Evolutionary conservation across 2,797 vertebrate species (phyloP), one percentile per base, ranked within the genome.

Genomic region (Coendou prehensilis): DNA sequence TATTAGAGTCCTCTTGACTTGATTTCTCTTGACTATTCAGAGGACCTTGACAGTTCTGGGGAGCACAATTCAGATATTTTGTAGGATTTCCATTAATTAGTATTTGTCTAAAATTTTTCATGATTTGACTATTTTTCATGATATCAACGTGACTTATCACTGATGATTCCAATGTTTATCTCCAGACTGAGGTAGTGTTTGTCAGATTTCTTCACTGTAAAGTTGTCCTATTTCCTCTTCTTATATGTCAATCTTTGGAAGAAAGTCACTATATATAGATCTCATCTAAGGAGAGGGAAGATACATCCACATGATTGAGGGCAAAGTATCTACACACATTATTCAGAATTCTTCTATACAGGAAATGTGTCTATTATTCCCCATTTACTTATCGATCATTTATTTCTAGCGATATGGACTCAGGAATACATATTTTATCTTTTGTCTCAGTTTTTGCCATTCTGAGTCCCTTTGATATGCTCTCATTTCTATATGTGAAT

Each of bases 381-480:
- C 26, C 11, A 41, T 69, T 75, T 78, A 45, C 17, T 73, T 41
- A 73, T 23, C 7, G 1, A 45, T 41, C 15, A 50, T 78, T 75
- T 78, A 87, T 92, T 75, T 89, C 80, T 86, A 67, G 57, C 4
- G 59, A 8, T 67, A 91, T 89, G 28, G 57, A 87, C 28, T 82
- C 5, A 23, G 50, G 33, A 23, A 41, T 67, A 76, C 13, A 28
- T 33, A 64, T 18, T 85, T 90, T 73, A 79, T 28, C 30, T 54
- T 71, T 50, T 84, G 4, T 59, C 88, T 50, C 57, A 54, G 3
- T 0, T 91, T 91, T 93, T 69, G 41, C 33, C 79, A 59, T 61
- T 57, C 56, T 75, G 15, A 50, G 9, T 67, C 64, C 41, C 1
- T 54, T 37, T 67, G 26, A 81, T n/a, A 59, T 81, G 9, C 8